Conservation (phyloP, 2,888 invertebrate genomes). For the Augochlorella aurata region DNA sequence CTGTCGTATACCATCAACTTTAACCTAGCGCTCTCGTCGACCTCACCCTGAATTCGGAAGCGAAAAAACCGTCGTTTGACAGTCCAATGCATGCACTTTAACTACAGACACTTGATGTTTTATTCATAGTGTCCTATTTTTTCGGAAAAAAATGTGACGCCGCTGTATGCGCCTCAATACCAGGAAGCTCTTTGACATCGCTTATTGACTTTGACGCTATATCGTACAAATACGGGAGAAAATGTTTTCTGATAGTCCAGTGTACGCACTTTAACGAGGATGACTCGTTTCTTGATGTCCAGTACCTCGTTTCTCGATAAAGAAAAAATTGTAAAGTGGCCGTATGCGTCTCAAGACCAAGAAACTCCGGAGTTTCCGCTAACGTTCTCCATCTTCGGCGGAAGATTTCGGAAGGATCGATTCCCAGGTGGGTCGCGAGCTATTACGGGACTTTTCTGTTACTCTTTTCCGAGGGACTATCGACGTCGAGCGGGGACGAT, state of each 20-base stretch:
- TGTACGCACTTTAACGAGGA: not conserved
- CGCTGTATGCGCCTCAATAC: not conserved
- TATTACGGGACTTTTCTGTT: conserved; percentile 12
- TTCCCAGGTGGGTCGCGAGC: not conserved
- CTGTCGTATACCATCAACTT: not conserved
- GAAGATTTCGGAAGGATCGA: conserved; percentile 9
- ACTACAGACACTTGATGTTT: not conserved
- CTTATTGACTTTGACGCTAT: not conserved
- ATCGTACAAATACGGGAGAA: not conserved
- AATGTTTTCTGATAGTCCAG: not conserved
- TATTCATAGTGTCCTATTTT: not conserved
- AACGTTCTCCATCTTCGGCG: not conserved
- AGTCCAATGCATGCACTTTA: not conserved
- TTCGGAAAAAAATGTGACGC: not conserved
- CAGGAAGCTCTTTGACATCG: too few relatives aligned
- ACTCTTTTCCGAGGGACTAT: conserved; percentile 1
- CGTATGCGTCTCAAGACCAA: not conserved
- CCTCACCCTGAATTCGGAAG: not conserved
- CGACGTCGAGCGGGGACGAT: conserved; percentile 7
- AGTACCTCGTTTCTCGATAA: not conserved
- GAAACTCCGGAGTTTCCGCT: not conserved
- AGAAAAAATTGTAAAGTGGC: not conserved
- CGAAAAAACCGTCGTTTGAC: not conserved
- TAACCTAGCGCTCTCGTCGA: not conserved
- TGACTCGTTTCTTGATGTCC: not conserved